Conservation (phyloP, 2,113 vertebrate species). For the Aphyosemion australe region DNA sequence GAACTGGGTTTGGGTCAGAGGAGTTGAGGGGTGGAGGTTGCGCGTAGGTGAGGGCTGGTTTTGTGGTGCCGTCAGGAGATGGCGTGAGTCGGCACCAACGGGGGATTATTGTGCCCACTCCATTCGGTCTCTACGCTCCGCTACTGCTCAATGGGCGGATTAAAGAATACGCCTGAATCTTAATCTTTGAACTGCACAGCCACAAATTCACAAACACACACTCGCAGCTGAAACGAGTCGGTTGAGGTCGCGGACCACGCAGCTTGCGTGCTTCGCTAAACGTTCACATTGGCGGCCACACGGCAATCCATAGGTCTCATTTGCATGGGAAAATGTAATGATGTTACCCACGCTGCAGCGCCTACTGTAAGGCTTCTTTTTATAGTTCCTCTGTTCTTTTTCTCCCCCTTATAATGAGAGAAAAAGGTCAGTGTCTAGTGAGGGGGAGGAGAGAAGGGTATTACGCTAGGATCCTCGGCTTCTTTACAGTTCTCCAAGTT, state of each 20-base stretch:
- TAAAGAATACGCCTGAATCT: slow-evolving; percentile 74
- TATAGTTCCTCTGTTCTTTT: slow-evolving; percentile 41
- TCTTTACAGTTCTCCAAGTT: slow-evolving; percentile 92
- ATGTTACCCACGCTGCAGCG: slow-evolving; percentile 35
- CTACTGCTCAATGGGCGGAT: slow-evolving; percentile 75
- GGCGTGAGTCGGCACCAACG: slow-evolving; percentile 68
- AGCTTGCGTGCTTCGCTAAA: slow-evolving; percentile 51
- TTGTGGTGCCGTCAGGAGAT: slow-evolving; percentile 72
- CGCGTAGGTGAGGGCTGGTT: slow-evolving; percentile 57
- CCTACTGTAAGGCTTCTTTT: slow-evolving; percentile 72
- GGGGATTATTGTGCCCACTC: slow-evolving; percentile 75
- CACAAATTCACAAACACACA: slow-evolving; percentile 38
- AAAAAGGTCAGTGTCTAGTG: slow-evolving; percentile 94
- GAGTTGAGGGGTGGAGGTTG: background rate
- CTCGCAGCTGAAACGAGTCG: slow-evolving; percentile 36
- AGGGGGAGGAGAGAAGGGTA: slow-evolving; percentile 80
- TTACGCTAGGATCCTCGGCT: slow-evolving; percentile 87
- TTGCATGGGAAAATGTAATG: slow-evolving; percentile 58
- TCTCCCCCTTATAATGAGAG: slow-evolving; percentile 81
- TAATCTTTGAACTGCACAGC: slow-evolving; percentile 75
- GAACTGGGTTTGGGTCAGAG: slow-evolving; percentile 8
- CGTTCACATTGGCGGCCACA: slow-evolving; percentile 41
- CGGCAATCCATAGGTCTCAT: slow-evolving; percentile 63
- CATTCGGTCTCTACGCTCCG: slow-evolving; percentile 73
- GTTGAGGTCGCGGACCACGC: slow-evolving; percentile 36